Conservation (phyloP, 2,797 vertebrate genomes). For the Phoeniculus purpureus region DNA sequence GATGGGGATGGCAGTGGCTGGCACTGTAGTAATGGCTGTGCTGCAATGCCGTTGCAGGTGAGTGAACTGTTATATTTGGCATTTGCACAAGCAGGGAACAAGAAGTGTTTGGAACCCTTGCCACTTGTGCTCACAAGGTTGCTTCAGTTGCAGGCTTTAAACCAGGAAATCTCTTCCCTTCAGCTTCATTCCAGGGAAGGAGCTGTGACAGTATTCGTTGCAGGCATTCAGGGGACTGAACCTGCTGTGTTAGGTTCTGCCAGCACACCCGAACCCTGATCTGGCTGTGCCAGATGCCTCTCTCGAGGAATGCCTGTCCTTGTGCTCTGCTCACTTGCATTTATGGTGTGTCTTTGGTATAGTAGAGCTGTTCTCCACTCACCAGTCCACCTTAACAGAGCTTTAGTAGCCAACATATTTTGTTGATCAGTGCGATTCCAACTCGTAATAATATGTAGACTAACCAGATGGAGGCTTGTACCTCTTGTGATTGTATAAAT, state of each 20-base stretch:
- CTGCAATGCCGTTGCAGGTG: accelerated
- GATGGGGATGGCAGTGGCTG: accelerated
- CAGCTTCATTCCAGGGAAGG: background rate
- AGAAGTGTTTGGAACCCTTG: background rate
- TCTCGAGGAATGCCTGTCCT: accelerated
- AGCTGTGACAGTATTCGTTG: background rate
- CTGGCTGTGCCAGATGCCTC: accelerated
- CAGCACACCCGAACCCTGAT: background rate
- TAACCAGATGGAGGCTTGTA: conserved; percentile 69
- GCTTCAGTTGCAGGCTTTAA: background rate
- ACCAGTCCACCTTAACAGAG: conserved; percentile 62
- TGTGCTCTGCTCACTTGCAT: background rate
- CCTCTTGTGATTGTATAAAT: conserved; percentile 67
- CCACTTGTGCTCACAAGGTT: background rate
- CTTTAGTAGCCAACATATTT: conserved; percentile 49
- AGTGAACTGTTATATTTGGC: background rate
- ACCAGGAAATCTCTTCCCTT: background rate
- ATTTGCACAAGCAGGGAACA: background rate
- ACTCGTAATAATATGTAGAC: conserved; percentile 58
- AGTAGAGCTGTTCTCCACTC: background rate
- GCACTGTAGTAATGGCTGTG: background rate
- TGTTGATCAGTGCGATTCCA: conserved; percentile 67
- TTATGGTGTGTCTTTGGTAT: accelerated
- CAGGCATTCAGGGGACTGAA: background rate
- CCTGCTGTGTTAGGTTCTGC: background rate